phyloP scores from a whole-genome alignment of 2,113 vertebrate species.

The Gymnarchus niloticus region DNA sequence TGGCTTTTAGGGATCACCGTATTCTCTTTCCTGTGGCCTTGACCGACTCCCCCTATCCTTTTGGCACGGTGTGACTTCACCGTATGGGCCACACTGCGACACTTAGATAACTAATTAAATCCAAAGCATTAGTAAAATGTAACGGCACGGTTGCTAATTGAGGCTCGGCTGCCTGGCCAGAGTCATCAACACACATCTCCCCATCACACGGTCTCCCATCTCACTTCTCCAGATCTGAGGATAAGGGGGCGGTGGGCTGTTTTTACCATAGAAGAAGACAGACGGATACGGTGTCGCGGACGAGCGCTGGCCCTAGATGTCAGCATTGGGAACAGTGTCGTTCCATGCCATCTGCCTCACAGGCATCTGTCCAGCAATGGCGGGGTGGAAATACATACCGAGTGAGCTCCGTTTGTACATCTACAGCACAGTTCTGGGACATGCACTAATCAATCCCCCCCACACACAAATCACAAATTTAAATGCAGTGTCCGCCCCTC shows the following conservation, averaged over 20 bases:
- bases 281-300: conserved; percentile 48
- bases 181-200: conserved; percentile 54
- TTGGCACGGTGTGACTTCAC: conserved; percentile 27
- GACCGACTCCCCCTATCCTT: conserved; percentile 31
- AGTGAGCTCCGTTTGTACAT: conserved; percentile 40
- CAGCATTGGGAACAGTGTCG: conserved; percentile 59
- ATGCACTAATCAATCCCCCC: background rate
- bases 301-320: conserved; percentile 54
- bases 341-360: conserved; percentile 66
- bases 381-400: conserved; percentile 40
- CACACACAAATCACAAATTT: background rate
- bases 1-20: conserved; percentile 29
- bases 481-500: background rate
- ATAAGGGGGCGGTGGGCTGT: background rate
- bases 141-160: conserved; percentile 51
- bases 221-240: conserved; percentile 18
- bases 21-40: conserved; percentile 17
- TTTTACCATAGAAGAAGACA: conserved; percentile 26
- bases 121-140: conserved; percentile 37
- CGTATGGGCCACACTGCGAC: conserved; percentile 18
- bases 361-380: conserved; percentile 57
- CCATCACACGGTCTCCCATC: conserved; percentile 46
- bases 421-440: background rate
- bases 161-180: conserved; percentile 51
- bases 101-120: conserved; percentile 29